phyloP scores from a whole-genome alignment of 2,888 invertebrate species.

The Latheticus oryzae region DNA sequence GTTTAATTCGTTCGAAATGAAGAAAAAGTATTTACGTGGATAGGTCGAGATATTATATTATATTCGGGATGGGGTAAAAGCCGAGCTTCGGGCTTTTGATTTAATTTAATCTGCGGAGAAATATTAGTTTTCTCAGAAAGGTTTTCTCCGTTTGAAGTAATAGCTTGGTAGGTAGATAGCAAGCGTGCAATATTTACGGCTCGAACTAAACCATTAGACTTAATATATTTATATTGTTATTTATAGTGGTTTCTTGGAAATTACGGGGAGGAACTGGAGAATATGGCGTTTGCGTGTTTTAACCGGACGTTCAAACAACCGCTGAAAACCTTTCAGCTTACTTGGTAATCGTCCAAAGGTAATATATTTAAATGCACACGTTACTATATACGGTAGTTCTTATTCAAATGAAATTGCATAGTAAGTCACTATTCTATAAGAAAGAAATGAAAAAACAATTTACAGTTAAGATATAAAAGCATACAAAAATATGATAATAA shows the following conservation, averaged over 20 bases:
- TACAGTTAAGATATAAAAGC: no score
- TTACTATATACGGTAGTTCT: neutral
- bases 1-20: constrained; percentile 64
- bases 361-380: constrained; percentile 28
- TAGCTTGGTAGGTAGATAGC: constrained; percentile 49
- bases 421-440: no score
- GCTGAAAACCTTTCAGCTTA: constrained; percentile 49
- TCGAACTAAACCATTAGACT: constrained; percentile 62
- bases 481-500: no score
- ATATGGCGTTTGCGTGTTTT: constrained; percentile 52
- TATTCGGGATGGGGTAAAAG: constrained; percentile 59
- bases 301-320: constrained; percentile 48
- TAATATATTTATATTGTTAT: constrained; percentile 64
- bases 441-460: no score
- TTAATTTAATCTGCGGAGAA: constrained; percentile 66
- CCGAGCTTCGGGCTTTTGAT: constrained; percentile 62
- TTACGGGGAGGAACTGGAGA: constrained; percentile 54
- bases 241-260: constrained; percentile 61
- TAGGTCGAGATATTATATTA: constrained; percentile 61
- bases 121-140: constrained; percentile 63
- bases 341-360: constrained; percentile 45
- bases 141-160: constrained; percentile 60
- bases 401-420: no score
- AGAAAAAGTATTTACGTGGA: constrained; percentile 63
- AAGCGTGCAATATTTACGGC: constrained; percentile 60